Base-by-base conservation (phyloP, 2,888 invertebrate genomes). In the Harpagoxenus sublaevis region DNA sequence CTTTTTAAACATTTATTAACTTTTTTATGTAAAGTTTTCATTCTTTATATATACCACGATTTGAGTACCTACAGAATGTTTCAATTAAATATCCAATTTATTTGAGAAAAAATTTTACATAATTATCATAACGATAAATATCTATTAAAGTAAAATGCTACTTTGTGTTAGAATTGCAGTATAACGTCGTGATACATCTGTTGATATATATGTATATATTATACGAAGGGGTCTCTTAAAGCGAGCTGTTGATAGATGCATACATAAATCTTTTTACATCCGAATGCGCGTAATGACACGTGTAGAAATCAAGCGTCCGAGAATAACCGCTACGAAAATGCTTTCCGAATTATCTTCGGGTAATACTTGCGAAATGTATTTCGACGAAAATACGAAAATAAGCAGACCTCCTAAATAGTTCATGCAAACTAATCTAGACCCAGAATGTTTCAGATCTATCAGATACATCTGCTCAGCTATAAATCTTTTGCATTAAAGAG, bases 201-300 rank as follows among this genome's bases (percentile, higher is more conserved):
- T 39, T 35, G 35, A 48, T 45, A n/a, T 45, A 3, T 39, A 28
- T 35, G 18, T 39, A 31, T 10, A 28, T 53, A 42, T 65, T 3
- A 18, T 3, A 18, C 18, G 65, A 78, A 65, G 10, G 15, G 18
- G 6, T n/a, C 10, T n/a, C 10, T 65, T 77, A 63, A 75, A 39
- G 39, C 55, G 9, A 57, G 5, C 1, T 55, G 31, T 31, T 78
- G 78, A 78, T 66, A 55, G 55, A 78, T 55, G 42, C 53, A 18
- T 42, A n/a, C 31, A 65, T 77, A 66, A 78, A 78, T 78, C 66
- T 45, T 78, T 39, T 57, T 31, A 45, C 66, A 66, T 31, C 55
- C 31, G 66, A 78, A 78, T 51, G 31, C n/a, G 66, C n/a, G 60
- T 57, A 78, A 78, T 78, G 78, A 78, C 78, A 78, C 66, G 66